A percentile compares a stretch with the other conserved stretches of the same genome.
phyloP scores from a whole-genome alignment of 1,140 invertebrate species.

The Apocrypta bakeri region DNA sequence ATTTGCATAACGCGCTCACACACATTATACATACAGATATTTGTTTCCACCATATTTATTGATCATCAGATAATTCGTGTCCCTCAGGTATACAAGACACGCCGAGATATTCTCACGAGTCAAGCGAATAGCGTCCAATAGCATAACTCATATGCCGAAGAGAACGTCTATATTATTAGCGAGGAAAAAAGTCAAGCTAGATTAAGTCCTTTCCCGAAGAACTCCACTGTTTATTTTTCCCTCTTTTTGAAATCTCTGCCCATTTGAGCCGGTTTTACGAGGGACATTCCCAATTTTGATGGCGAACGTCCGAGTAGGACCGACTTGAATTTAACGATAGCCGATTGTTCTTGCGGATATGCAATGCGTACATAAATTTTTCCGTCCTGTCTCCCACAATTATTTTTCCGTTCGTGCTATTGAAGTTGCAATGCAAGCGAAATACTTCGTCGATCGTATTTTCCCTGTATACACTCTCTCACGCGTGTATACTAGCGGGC shows the following conservation, averaged over 20 bases:
- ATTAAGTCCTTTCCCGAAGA: slow-evolving; percentile 35
- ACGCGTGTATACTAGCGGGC: no score
- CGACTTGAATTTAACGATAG: slow-evolving; percentile 68
- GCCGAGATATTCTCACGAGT: slow-evolving; percentile 5
- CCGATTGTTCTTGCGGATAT: neutral
- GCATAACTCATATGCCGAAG: slow-evolving; percentile 8
- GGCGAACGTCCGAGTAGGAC: slow-evolving; percentile 59
- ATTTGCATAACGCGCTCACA: slow-evolving; percentile 28
- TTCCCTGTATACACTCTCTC: slow-evolving; percentile 32
- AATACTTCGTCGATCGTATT: neutral
- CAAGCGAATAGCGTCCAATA: neutral
- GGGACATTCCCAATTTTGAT: slow-evolving; percentile 66
- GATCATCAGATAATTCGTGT: slow-evolving; percentile 15
- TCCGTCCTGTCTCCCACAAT: neutral
- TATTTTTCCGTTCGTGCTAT: no score
- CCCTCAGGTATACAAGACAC: neutral
- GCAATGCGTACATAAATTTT: neutral
- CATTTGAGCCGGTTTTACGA: slow-evolving; percentile 58
- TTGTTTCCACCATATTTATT: slow-evolving; percentile 21
- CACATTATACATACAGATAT: neutral
- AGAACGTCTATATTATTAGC: slow-evolving; percentile 20
- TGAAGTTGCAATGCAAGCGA: neutral
- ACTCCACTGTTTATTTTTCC: slow-evolving; percentile 25
- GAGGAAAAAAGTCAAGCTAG: slow-evolving; percentile 28
- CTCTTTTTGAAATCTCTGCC: neutral